These are phyloP conservation scores for Venustaconcha ellipsiformis DNA, from an alignment of 1,140 invertebrate species.

Conservation along the genomic window DNA sequence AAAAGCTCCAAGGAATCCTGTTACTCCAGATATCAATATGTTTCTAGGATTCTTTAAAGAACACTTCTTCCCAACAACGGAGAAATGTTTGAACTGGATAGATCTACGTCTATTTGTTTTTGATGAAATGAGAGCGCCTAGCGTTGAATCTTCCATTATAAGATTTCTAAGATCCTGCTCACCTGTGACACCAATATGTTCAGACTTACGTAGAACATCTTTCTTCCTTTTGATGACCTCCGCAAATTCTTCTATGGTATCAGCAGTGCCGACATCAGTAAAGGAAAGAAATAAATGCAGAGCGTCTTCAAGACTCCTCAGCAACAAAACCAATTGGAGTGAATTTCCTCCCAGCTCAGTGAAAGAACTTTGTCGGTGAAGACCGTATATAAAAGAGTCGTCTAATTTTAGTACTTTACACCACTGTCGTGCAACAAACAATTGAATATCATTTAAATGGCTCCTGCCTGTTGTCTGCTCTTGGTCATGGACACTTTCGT, in stretches of 20 bases:
- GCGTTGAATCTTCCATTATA: conserved; percentile 35
- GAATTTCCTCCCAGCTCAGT: conserved; percentile 49
- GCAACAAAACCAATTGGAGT: conserved; percentile 43
- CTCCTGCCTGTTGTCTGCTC: conserved; percentile 21
- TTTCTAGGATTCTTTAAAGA: conserved; percentile 32
- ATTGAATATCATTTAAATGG: conserved; percentile 45
- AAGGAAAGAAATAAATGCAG: conserved; percentile 37
- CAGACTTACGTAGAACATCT: conserved; percentile 26
- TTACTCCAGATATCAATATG: conserved; percentile 46
- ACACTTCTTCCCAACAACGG: conserved; percentile 14
- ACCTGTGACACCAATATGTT: conserved; percentile 11
- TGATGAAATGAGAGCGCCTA: conserved; percentile 15
- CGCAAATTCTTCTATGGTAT: conserved; percentile 48
- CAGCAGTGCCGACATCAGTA: conserved; percentile 45
- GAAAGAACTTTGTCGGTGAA: conserved; percentile 44
- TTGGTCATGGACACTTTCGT: conserved; percentile 42
- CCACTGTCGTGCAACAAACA: conserved; percentile 41
- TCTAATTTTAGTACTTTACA: conserved; percentile 39
- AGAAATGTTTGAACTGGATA: conserved; percentile 30
- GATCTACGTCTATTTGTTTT: conserved; percentile 26
- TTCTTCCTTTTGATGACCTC: conserved; percentile 40
- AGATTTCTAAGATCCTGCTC: conserved; percentile 22
- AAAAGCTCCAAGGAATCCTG: conserved; percentile 49
- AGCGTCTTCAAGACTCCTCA: conserved; percentile 38
- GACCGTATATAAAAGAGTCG: conserved; percentile 27